Evolutionary conservation across 2,888 invertebrate species (phyloP).

Genomic region (Reticulitermes lucifugus): DNA sequence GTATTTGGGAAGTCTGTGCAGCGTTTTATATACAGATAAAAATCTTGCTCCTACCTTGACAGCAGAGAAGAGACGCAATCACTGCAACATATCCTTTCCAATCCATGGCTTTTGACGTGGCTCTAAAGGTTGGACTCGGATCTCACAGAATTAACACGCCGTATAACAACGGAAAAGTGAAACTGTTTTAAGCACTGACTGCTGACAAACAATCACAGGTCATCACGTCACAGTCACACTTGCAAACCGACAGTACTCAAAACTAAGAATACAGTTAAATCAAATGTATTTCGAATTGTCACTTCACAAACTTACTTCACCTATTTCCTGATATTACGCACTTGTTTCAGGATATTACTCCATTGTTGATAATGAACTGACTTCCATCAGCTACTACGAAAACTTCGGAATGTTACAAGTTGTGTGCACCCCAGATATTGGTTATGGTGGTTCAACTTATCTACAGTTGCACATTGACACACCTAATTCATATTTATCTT

Average conservation of each 20-base stretch:
- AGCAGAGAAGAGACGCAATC: not conserved
- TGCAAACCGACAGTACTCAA: not conserved
- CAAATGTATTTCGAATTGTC: not conserved
- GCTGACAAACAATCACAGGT: not conserved
- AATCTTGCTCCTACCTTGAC: slow-evolving; percentile 10
- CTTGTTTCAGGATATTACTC: not conserved
- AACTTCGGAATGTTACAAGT: no score
- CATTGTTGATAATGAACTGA: not conserved
- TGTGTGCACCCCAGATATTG: not conserved
- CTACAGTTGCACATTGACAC: not conserved
- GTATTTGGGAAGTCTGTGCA: no score
- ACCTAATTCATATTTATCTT: not conserved
- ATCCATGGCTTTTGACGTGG: not conserved
- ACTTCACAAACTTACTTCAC: not conserved
- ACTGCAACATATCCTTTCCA: slow-evolving; percentile 16
- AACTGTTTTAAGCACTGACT: not conserved
- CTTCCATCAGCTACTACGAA: not conserved
- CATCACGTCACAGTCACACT: not conserved
- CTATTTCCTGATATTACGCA: not conserved
- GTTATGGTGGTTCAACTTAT: not conserved
- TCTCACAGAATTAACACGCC: slow-evolving; percentile 2
- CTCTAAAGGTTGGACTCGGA: not conserved
- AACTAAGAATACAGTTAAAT: not conserved
- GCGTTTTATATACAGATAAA: no score
- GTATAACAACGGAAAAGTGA: not conserved